Conservation (phyloP, 2,113 vertebrate genomes). For the Crotophaga sulcirostris region DNA sequence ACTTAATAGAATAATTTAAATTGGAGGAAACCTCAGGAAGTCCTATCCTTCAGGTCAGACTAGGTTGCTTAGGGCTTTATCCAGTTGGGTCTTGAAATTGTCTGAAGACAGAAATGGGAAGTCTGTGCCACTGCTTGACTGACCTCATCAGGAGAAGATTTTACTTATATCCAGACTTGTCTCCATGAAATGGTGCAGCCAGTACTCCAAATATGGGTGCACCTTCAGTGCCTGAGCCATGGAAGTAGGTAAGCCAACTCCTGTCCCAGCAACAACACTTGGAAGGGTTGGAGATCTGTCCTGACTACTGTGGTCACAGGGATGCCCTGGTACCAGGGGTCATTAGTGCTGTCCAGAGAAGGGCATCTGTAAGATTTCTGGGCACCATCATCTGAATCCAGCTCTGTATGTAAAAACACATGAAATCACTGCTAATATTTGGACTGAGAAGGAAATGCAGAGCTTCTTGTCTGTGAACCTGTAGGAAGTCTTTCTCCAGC, state of each 20-base stretch:
- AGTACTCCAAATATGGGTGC: not conserved
- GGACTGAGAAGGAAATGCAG: not conserved
- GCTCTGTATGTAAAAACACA: not conserved
- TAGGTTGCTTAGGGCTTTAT: not conserved
- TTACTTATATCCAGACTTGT: not conserved
- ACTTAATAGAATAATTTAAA: not conserved
- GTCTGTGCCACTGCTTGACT: not conserved
- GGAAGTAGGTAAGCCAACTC: not conserved
- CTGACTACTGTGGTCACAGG: not conserved
- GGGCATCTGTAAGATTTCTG: not conserved
- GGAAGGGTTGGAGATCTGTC: not conserved
- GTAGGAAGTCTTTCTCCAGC: not conserved
- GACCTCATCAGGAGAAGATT: not conserved
- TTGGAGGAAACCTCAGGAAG: not conserved
- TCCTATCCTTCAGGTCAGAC: not conserved
- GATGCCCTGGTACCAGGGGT: not conserved
- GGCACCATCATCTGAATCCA: not conserved
- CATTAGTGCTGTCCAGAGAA: not conserved
- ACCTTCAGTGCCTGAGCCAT: not conserved
- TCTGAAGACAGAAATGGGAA: not conserved
- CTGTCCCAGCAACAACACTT: not conserved
- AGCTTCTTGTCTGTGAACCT: not conserved
- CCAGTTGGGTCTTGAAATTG: not conserved
- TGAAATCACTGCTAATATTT: not conserved
- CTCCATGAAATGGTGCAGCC: not conserved